Base-by-base conservation (phyloP, 2,888 invertebrate species). In the Sinhomidia bicolor region DNA sequence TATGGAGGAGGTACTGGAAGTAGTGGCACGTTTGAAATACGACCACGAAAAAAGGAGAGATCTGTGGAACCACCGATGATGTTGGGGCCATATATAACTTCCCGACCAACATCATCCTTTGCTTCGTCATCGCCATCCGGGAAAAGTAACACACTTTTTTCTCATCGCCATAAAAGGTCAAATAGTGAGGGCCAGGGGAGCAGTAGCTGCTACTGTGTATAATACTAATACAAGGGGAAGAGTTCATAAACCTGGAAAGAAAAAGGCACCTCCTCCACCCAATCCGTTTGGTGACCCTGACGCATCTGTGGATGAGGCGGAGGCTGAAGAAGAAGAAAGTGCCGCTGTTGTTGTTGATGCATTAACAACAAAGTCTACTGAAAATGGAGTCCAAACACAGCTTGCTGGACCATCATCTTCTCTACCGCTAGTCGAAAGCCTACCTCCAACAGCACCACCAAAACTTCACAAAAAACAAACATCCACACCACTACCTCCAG, bases 181-280 rank as follows among this genome's bases (percentile, higher is more conserved):
- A 62, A 36, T n/a, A 88, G 88, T 41, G 88, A 88, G 20, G 81
- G 81, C 6, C 36, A 36, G 14, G 20, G 36, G 14, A 23, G 26
- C 36, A 20, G 62, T 3, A 29, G 23, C 29, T 17, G 54, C 51
- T 4, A 41, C 78, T 7, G 65, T 84, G 20, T 20, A 12, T 36
- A 79, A 78, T 71, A 81, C 65, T 6, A 65, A 23, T 23, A 89
- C 90, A 1, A 90, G 68, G 71, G 74, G 88, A n/a, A 76, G 89
- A 51, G 36, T 85, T 54, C 89, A 89, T 20, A 83, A 89, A 71
- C 32, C 74, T 23, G 92, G 92, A 0, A 92, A 92, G 65, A 89
- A 91, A 65, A 88, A 89, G 65, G 92, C 92, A 9, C 92, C 92
- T 29, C 74, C 89, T 14, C 92, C 92, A 7, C 92, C 92, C n/a